Percentiles rank a stretch among this genome's conserved stretches.
Conservation (phyloP, 2,113 vertebrate species). For the Phrynosoma blainvillii region DNA sequence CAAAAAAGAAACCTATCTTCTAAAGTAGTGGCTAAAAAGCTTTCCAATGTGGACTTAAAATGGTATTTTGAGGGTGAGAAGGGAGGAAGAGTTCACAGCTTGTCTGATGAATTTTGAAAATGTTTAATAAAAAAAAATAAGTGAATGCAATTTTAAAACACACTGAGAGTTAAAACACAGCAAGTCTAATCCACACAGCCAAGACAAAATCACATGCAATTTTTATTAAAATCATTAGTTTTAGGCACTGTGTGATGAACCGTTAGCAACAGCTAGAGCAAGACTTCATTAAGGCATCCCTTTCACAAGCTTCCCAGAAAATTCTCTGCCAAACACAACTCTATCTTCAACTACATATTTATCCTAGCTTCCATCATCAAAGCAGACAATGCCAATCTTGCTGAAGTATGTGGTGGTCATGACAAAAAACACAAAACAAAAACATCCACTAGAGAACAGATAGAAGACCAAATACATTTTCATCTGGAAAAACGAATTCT, state of each 20-base stretch:
- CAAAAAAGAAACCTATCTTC: conserved; percentile 50
- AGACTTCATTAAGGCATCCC: conserved; percentile 64
- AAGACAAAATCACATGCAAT: conserved; percentile 74
- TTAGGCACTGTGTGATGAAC: conserved; percentile 70
- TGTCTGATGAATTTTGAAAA: conserved; percentile 49
- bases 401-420: conserved; percentile 60
- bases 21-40: conserved; percentile 44
- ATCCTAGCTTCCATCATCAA: conserved; percentile 44
- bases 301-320: conserved; percentile 48
- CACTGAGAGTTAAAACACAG: conserved; percentile 71
- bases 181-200: conserved; percentile 71
- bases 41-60: conserved; percentile 53
- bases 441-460: conserved; percentile 49
- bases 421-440: conserved; percentile 48
- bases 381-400: conserved; percentile 51
- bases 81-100: conserved; percentile 29
- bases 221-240: conserved; percentile 75
- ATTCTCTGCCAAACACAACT: conserved; percentile 31
- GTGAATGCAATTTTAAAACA: conserved; percentile 65
- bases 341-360: conserved; percentile 39
- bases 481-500: conserved; percentile 25
- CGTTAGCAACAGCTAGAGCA: conserved; percentile 76
- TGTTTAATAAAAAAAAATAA: conserved; percentile 57
- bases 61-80: conserved; percentile 24
- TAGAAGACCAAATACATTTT: conserved; percentile 42